phyloP scores from a whole-genome alignment of 2,113 vertebrate genomes.

The Colius striatus region DNA sequence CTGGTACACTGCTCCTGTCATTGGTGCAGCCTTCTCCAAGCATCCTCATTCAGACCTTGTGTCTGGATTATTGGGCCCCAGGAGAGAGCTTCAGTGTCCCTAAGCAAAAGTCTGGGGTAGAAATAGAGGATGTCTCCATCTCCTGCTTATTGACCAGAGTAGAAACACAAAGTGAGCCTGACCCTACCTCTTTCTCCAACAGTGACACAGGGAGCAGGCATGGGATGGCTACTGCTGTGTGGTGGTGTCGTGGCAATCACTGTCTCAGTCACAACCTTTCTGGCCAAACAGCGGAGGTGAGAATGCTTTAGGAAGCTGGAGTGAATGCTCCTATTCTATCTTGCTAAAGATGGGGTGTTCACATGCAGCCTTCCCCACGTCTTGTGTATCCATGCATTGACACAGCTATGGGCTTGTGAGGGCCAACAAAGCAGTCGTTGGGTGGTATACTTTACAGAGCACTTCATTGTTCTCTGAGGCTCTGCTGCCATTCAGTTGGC shows the following conservation, averaged over 20 bases:
- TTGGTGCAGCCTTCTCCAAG: background rate
- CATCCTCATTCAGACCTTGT: background rate
- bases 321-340: background rate
- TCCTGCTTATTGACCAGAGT: background rate
- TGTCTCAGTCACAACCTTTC: conserved; percentile 24
- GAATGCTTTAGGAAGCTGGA: background rate
- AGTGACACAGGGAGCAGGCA: background rate
- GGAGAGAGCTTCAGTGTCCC: background rate
- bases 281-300: conserved; percentile 61
- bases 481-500: background rate
- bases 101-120: background rate
- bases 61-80: background rate
- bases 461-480: background rate
- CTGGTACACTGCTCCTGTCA: background rate
- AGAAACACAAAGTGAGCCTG: background rate
- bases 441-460: background rate
- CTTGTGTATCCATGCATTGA: background rate
- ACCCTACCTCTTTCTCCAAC: conserved; percentile 9
- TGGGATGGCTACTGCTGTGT: conserved; percentile 36
- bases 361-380: background rate
- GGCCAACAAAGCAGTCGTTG: background rate
- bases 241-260: background rate
- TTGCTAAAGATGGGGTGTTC: background rate
- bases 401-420: background rate
- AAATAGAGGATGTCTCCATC: background rate